Evolutionary conservation across 2,113 vertebrate genomes (phyloP), one percentile per base, ranked within the genome.

Genomic region (Ceuthmochares aereus): DNA sequence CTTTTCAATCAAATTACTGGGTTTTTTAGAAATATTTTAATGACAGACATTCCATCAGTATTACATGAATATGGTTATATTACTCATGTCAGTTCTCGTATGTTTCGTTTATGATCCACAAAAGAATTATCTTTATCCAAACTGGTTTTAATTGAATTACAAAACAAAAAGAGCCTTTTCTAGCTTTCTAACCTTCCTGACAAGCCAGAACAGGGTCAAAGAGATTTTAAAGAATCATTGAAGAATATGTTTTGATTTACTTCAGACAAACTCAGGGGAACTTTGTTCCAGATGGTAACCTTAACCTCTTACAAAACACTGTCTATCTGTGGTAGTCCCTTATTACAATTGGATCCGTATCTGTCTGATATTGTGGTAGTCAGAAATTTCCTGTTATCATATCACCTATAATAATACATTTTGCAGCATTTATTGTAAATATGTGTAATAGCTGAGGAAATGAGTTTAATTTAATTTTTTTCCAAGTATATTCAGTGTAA

Each of bases 201-300:
- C 19, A 86, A 94, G 47, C 67, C 49, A 94, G 52, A 91, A 86
- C 42, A 83, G 34, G 92, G 92, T 96, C 93, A 96, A 92, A 87
- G 62, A 94, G 21, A 91, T 85, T 94, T 94, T 70, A 70, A 96
- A 81, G 36, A 91, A 52, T 54, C 76, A 75, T 60, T 88, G 86
- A 96, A 92, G 72, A 89, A 42, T 66, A 69, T 85, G 89, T 95
- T 96, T 97, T 95, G 88, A 93, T 92, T 97, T 93, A 83, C n/a
- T 73, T 89, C 89, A 89, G 60, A 72, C 47, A 77, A 58, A 76
- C 51, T 89, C 52, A 26, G 45, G n/a, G 70, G 42, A 76, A 55
- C 93, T 89, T 69, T 94, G 8, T 95, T 95, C 89, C 91, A 96
- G 79, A 95, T 87, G 95, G 64, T 88, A 94, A 92, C 78, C 84